Percentiles rank a stretch among this genome's conserved stretches.
phyloP scores from a whole-genome alignment of 2,113 vertebrate species.

The Sceloporus tristichus region DNA sequence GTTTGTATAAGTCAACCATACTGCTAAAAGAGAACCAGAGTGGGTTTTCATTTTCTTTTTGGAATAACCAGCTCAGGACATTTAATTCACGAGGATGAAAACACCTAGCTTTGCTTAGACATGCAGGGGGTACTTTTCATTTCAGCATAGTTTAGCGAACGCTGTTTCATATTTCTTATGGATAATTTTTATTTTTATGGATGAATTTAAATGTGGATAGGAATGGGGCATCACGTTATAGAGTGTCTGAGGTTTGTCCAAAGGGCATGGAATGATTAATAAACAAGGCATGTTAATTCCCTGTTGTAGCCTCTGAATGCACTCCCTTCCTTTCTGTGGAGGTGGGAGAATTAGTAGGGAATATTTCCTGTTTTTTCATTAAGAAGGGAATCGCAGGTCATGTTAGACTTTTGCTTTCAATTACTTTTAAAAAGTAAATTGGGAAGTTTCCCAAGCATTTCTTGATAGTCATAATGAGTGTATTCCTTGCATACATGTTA shows the following conservation, averaged over 20 bases:
- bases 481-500: constrained; percentile 38
- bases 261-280: accelerated
- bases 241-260: not conserved
- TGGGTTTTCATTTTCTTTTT: not conserved
- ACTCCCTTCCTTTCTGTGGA: constrained; percentile 2
- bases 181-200: not conserved
- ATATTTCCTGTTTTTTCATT: not conserved
- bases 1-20: not conserved
- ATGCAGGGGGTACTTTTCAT: not conserved
- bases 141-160: not conserved
- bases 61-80: not conserved
- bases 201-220: not conserved
- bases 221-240: not conserved
- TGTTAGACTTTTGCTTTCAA: constrained; percentile 36
- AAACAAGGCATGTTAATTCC: not conserved
- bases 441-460: constrained; percentile 38
- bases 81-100: not conserved
- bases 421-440: constrained; percentile 3
- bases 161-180: not conserved
- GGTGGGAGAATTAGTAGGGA: constrained; percentile 22
- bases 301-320: not conserved
- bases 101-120: not conserved
- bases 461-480: constrained; percentile 30
- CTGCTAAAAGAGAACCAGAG: not conserved
- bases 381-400: not conserved